Evolutionary conservation across 2,888 invertebrate species (phyloP).

Genomic region (Drosophila merina): DNA sequence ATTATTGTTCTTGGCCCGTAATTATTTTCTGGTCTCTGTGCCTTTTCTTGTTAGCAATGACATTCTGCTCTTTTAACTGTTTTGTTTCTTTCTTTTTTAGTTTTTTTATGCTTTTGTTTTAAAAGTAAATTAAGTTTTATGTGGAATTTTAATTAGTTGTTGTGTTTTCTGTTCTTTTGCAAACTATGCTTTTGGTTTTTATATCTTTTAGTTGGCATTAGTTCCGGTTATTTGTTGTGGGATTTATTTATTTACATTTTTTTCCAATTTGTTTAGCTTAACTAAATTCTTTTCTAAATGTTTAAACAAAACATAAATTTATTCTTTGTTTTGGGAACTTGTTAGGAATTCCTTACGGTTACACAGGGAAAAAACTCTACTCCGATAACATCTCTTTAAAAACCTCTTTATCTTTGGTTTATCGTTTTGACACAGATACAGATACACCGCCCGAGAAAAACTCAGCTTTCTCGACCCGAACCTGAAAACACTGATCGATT

Average conservation of each 20-base stretch:
- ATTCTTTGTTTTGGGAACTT: neutral
- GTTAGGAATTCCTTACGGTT: neutral
- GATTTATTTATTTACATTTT: neutral
- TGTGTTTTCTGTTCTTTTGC: neutral
- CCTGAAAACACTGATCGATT: conserved; percentile 32
- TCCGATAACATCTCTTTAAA: neutral
- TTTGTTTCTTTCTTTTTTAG: conserved; percentile 39
- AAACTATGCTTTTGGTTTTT: neutral
- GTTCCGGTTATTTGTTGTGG: conserved; percentile 1
- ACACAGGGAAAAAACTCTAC: neutral
- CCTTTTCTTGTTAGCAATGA: conserved; percentile 49
- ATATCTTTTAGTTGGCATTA: neutral
- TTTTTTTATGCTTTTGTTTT: conserved; percentile 24
- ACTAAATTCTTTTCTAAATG: neutral
- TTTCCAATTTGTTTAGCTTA: conserved; percentile 2
- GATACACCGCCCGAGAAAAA: conserved; percentile 16
- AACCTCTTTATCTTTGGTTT: neutral
- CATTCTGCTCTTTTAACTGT: conserved; percentile 38
- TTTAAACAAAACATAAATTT: neutral
- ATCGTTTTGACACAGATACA: conserved; percentile 17
- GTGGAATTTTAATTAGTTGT: conserved; percentile 31
- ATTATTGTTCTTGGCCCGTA: conserved; percentile 69
- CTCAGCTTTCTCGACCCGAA: conserved; percentile 33
- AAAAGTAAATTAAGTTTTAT: conserved; percentile 14
- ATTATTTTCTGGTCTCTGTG: conserved; percentile 59